Evolutionary conservation across 2,797 vertebrate genomes (phyloP).

Genomic region (Chrosomus eos): DNA sequence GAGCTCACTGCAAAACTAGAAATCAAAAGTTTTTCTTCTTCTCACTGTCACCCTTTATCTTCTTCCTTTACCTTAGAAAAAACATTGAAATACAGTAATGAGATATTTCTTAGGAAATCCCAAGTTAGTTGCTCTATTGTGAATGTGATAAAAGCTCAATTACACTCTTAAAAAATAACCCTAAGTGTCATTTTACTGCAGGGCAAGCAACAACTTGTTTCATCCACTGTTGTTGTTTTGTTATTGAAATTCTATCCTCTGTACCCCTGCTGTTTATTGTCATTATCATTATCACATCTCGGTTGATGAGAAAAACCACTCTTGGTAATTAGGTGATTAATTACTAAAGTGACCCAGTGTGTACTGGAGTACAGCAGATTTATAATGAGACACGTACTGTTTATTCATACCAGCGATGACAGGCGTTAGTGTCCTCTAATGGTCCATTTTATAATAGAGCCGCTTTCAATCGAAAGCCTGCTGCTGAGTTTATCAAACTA

Average conservation of each 20-base stretch:
- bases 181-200: constrained; percentile 63
- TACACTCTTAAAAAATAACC: constrained; percentile 70
- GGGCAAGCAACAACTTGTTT: constrained; percentile 71
- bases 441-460: background rate
- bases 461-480: background rate
- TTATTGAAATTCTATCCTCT: constrained; percentile 55
- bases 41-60: constrained; percentile 34
- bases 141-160: constrained; percentile 81
- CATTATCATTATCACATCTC: constrained; percentile 74
- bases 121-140: constrained; percentile 78
- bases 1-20: constrained; percentile 82
- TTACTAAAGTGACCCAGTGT: constrained; percentile 74
- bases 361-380: constrained; percentile 63
- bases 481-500: background rate
- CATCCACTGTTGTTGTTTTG: constrained; percentile 62
- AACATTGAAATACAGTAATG: constrained; percentile 77
- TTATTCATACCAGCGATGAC: constrained; percentile 54
- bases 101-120: constrained; percentile 83
- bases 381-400: constrained; percentile 49
- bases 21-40: constrained; percentile 78
- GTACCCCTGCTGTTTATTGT: constrained; percentile 64
- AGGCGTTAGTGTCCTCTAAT: constrained; percentile 25
- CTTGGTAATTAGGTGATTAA: constrained; percentile 75
- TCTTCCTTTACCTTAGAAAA: constrained; percentile 69
- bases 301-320: constrained; percentile 71